These are phyloP conservation scores for Brachynemurus nebulosus DNA, from an alignment of 2,888 invertebrate species.

Conservation along the genomic window DNA sequence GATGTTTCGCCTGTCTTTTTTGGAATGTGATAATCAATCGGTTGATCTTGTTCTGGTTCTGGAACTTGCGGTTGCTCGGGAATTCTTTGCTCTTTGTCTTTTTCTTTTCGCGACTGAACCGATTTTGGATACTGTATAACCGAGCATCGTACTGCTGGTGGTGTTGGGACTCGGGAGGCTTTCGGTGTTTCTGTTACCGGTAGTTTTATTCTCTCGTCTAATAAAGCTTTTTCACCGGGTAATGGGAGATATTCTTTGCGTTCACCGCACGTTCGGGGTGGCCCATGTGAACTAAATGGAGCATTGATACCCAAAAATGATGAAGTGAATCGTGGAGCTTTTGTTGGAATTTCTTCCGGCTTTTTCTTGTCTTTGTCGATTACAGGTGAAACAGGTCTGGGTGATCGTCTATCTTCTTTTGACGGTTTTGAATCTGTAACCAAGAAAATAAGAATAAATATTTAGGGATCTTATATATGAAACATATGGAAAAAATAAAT, in stretches of 20 bases:
- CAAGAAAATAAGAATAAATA: constrained; percentile 18
- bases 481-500: background rate
- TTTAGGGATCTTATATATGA: background rate
- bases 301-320: constrained; percentile 69
- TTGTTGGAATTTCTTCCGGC: constrained; percentile 13
- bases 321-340: constrained; percentile 54
- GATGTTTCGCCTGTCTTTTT: constrained; percentile 58
- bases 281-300: constrained; percentile 69
- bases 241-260: constrained; percentile 59
- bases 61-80: constrained; percentile 25
- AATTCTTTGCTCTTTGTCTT: constrained; percentile 25
- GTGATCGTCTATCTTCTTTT: constrained; percentile 29
- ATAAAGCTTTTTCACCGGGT: constrained; percentile 3
- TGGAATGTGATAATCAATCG: constrained; percentile 79
- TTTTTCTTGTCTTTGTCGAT: constrained; percentile 12
- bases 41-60: constrained; percentile 70
- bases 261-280: constrained; percentile 55
- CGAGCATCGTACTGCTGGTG: constrained; percentile 56
- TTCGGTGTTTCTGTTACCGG: constrained; percentile 25
- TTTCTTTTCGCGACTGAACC: constrained; percentile 33
- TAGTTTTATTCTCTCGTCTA: constrained; percentile 25
- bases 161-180: constrained; percentile 33
- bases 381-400: constrained; percentile 24
- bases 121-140: constrained; percentile 61
- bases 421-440: constrained; percentile 30